Evolutionary conservation across 2,113 vertebrate genomes (phyloP), one percentile per base, ranked within the genome.

Genomic region (Orientallactaga bullata): DNA sequence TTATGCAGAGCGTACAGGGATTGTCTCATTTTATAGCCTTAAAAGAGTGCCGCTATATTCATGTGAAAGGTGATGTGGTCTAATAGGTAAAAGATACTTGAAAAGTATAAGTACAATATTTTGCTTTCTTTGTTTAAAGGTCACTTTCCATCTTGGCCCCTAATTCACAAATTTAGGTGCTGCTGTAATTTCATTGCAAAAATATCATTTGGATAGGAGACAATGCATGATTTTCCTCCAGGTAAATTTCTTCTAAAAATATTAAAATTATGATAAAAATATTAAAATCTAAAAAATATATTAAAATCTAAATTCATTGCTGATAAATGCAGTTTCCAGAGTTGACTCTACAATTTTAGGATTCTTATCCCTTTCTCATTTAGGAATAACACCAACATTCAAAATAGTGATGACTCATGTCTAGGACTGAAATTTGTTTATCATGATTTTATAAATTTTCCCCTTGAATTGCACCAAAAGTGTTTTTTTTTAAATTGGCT

Each of bases 401-500:
- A 96, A 89, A 96, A 94, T 93, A 92, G 94, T 96, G 96, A 97
- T 96, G 95, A 97, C 66, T 97, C 96, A 96, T 93, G 94, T 92
- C 94, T 94, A 91, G 90, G 51, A 89, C 76, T 91, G 58, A 92
- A 96, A 97, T 96, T 88, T 96, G 85, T 96, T 96, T 97, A 95
- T 92, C 94, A 94, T 96, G 94, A 91, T 85, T 96, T 97, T 97
- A 96, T 94, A 93, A 66, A 96, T 94, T 96, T 97, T 97, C 96
- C 92, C 92, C 95, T 97, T 97, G 95, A 96, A 96, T 94, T 97
- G 94, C 90, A 96, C 86, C 95, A 96, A 96, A 97, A 97, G 97
- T 96, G 94, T 83, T 94, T 97, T 97, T 97, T 96, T 96, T n/a
- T n/a, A n/a, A 97, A 97, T 97, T 97, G 95, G 93, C 93, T 96